phyloP scores from a whole-genome alignment of 2,797 vertebrate species.

The Sciurus carolinensis region DNA sequence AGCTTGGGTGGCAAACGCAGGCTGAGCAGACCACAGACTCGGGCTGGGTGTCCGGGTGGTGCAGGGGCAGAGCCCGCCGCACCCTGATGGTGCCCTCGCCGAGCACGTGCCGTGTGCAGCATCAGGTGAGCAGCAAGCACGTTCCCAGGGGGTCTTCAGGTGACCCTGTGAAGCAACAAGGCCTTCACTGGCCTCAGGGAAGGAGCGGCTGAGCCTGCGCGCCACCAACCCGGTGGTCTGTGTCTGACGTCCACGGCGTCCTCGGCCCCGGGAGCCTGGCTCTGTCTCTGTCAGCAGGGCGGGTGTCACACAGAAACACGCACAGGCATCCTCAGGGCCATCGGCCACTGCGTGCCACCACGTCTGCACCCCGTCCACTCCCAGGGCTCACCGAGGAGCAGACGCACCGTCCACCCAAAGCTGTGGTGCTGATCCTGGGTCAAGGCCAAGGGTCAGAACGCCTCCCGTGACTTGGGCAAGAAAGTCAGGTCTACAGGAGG shows the following conservation, averaged over 20 bases:
- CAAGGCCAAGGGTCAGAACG: not conserved
- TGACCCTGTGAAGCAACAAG: not conserved
- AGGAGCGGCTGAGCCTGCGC: accelerated
- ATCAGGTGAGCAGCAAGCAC: accelerated
- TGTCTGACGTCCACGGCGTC: accelerated
- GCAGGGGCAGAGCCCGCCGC: accelerated
- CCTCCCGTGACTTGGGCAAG: not conserved
- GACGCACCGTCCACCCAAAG: accelerated
- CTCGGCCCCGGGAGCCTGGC: not conserved
- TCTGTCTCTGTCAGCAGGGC: accelerated
- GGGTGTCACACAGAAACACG: not conserved
- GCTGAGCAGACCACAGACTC: too few relatives aligned
- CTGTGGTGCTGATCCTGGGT: accelerated
- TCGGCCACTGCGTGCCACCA: accelerated
- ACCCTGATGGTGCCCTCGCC: accelerated
- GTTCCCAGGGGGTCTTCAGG: not conserved
- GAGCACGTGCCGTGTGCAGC: accelerated
- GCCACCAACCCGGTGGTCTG: accelerated
- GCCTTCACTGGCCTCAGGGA: not conserved
- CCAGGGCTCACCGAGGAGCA: not conserved
- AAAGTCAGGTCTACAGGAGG: accelerated
- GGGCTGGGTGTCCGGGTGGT: accelerated
- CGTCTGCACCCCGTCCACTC: accelerated
- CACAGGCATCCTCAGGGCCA: accelerated
- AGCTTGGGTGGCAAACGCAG: accelerated